Evolutionary conservation across 1,140 invertebrate species (phyloP).

Genomic region (Heliothis subflexa): DNA sequence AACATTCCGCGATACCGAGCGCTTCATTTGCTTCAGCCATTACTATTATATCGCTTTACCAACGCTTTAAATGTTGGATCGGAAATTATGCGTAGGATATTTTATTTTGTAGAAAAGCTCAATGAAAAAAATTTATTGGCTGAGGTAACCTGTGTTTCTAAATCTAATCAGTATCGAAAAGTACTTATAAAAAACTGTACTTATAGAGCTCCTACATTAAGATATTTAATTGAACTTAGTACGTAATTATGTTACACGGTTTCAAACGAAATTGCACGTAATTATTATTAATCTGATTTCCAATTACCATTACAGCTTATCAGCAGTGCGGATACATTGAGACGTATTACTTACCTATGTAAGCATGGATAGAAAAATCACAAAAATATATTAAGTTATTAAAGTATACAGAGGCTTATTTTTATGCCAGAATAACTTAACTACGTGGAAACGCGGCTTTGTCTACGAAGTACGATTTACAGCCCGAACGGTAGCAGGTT

Average conservation of each 20-base stretch:
- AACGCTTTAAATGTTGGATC: not conserved
- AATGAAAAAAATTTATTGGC: not conserved
- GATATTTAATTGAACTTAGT: no score
- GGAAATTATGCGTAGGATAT: not conserved
- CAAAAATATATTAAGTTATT: not conserved
- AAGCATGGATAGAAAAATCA: no score
- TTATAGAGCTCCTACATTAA: no score
- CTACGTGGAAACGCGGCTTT: not conserved
- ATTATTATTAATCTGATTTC: no score
- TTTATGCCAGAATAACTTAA: slow-evolving; percentile 6
- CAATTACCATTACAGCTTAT: no score
- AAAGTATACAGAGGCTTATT: not conserved
- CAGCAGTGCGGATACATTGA: no score
- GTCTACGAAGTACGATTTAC: slow-evolving; percentile 11
- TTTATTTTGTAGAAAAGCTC: not conserved
- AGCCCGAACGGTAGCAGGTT: slow-evolving; percentile 14
- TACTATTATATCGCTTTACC: not conserved
- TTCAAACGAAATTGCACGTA: no score
- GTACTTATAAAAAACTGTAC: no score
- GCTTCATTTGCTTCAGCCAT: not conserved
- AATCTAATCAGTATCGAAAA: no score
- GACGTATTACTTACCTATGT: no score
- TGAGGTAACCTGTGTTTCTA: not conserved
- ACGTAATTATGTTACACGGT: no score
- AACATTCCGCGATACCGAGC: slow-evolving; percentile 11